Evolutionary conservation across 2,113 vertebrate genomes (phyloP).

Genomic region (Atherinomorus stipes): DNA sequence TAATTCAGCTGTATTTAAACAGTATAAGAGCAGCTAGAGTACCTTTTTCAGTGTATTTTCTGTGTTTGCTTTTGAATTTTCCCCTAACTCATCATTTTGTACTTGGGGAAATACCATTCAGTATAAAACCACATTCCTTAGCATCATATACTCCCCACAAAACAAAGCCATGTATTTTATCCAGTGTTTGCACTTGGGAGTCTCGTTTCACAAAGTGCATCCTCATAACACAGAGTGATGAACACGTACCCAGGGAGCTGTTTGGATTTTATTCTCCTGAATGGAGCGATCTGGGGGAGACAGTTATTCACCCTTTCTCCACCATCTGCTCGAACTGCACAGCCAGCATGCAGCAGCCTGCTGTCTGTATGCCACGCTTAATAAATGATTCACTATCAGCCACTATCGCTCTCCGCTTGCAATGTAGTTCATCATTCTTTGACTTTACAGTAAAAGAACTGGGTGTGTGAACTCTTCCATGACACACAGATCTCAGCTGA

Average conservation of each 20-base stretch:
- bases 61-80: background rate
- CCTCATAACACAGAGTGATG: constrained; percentile 57
- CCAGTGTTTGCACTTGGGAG: constrained; percentile 44
- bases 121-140: constrained; percentile 27
- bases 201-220: constrained; percentile 13
- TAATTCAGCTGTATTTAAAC: too few relatives aligned
- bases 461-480: background rate
- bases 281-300: constrained; percentile 47
- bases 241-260: constrained; percentile 62
- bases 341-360: constrained; percentile 38
- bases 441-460: background rate
- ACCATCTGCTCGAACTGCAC: constrained; percentile 55
- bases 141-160: constrained; percentile 1
- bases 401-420: constrained; percentile 15
- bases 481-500: background rate
- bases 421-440: constrained; percentile 15
- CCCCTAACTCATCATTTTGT: constrained; percentile 1
- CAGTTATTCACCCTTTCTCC: constrained; percentile 56
- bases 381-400: constrained; percentile 56
- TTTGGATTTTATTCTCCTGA: constrained; percentile 65
- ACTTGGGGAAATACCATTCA: background rate
- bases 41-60: too few relatives aligned
- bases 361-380: constrained; percentile 37
- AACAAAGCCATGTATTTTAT: constrained; percentile 23
- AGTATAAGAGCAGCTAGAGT: too few relatives aligned